Percentiles rank a stretch among this genome's conserved stretches.
These are phyloP conservation scores for Dipodomys merriami DNA, from an alignment of 2,113 vertebrate genomes.

Conservation along the genomic window DNA sequence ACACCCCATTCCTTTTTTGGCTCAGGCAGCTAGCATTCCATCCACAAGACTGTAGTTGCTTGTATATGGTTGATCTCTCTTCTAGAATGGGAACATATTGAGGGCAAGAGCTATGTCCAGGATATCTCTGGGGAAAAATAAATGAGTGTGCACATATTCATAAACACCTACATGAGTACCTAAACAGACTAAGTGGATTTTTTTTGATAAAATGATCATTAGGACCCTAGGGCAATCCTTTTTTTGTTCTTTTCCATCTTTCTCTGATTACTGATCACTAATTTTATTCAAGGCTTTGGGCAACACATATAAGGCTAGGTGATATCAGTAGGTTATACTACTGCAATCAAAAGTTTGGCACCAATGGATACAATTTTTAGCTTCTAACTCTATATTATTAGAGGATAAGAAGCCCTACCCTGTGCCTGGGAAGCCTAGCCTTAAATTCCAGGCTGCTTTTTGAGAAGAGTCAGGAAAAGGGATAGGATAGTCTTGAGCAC, in stretches of 20 bases:
- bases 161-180: not conserved
- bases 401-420: slow-evolving; percentile 37
- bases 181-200: not conserved
- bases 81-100: not conserved
- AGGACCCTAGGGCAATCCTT: not conserved
- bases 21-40: not conserved
- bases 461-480: not conserved
- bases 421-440: not conserved
- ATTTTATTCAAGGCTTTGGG: slow-evolving; percentile 37
- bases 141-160: not conserved
- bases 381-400: slow-evolving; percentile 30
- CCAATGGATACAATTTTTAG: slow-evolving; percentile 31
- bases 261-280: slow-evolving; percentile 18
- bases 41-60: not conserved
- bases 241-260: slow-evolving; percentile 15
- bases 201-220: slow-evolving; percentile 20
- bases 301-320: slow-evolving; percentile 54
- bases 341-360: slow-evolving; percentile 45
- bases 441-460: not conserved
- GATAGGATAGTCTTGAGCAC: not conserved
- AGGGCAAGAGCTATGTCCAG: not conserved
- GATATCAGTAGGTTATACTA: slow-evolving; percentile 8
- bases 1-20: slow-evolving; percentile 10
- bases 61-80: not conserved
- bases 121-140: slow-evolving; percentile 23